Evolutionary conservation across 2,797 vertebrate species (phyloP).

Genomic region (Centroberyx gerrardi): DNA sequence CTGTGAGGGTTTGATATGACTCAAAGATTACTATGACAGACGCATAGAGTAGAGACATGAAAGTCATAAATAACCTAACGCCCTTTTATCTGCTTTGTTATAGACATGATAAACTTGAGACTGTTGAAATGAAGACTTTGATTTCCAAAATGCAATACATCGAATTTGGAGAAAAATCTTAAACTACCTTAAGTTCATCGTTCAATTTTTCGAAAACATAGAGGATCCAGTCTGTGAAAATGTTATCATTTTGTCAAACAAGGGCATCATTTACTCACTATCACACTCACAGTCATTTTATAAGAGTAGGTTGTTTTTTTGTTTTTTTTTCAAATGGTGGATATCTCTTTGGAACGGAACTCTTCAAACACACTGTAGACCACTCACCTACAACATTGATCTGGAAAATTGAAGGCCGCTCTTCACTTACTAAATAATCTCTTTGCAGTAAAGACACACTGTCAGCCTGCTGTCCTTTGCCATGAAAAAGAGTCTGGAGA

Average conservation of each 20-base stretch:
- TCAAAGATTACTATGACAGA: no score
- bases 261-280: neutral
- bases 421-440: conserved; percentile 54
- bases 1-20: no score
- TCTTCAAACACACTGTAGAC: neutral
- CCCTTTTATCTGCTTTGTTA: neutral
- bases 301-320: neutral
- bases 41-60: no score
- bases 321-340: neutral
- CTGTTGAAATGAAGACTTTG: no score
- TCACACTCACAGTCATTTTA: neutral
- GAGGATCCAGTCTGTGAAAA: no score
- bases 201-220: no score
- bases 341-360: conserved; percentile 24
- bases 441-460: conserved; percentile 37
- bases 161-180: no score
- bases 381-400: conserved; percentile 37
- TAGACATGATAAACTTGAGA: neutral
- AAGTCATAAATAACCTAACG: no score
- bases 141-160: no score
- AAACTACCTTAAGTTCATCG: no score
- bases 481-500: conserved; percentile 48
- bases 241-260: neutral
- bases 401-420: conserved; percentile 46
- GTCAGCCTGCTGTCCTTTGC: conserved; percentile 38